These are phyloP conservation scores for Arge pagana DNA, from an alignment of 2,888 invertebrate genomes.

Conservation along the genomic window DNA sequence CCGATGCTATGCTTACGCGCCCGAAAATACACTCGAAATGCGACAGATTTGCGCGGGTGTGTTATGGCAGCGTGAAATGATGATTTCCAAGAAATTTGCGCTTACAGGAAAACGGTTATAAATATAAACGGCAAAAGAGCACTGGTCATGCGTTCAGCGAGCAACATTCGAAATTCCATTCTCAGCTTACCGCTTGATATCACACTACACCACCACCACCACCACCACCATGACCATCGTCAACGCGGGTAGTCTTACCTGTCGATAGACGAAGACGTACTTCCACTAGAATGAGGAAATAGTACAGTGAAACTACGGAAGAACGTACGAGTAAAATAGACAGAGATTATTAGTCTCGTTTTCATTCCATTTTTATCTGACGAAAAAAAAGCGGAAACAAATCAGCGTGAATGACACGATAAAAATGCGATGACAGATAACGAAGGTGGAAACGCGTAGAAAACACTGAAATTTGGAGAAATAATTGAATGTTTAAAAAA, in stretches of 20 bases:
- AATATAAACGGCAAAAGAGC: too few relatives aligned
- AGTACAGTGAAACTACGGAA: constrained; percentile 22
- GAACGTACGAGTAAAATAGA: not conserved
- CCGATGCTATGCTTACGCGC: too few relatives aligned
- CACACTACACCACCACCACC: too few relatives aligned
- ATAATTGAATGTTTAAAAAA: too few relatives aligned
- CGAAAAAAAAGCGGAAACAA: not conserved
- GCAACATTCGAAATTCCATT: constrained; percentile 3
- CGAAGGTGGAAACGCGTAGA: constrained; percentile 9
- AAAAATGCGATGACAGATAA: constrained; percentile 1
- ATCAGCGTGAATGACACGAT: not conserved
- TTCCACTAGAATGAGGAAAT: constrained; percentile 49
- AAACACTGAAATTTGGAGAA: not conserved
- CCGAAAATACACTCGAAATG: too few relatives aligned
- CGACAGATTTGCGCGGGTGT: too few relatives aligned
- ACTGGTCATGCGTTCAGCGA: too few relatives aligned
- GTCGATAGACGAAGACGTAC: constrained; percentile 46
- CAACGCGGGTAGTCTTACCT: constrained; percentile 45
- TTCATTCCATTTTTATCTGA: not conserved
- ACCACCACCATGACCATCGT: too few relatives aligned
- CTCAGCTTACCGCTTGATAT: constrained; percentile 6
- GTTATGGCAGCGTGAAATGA: too few relatives aligned
- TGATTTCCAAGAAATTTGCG: too few relatives aligned
- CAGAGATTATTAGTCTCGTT: not conserved
- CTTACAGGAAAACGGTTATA: too few relatives aligned